Evolutionary conservation across 2,888 invertebrate species (phyloP).

Genomic region (Clitarchus hookeri): DNA sequence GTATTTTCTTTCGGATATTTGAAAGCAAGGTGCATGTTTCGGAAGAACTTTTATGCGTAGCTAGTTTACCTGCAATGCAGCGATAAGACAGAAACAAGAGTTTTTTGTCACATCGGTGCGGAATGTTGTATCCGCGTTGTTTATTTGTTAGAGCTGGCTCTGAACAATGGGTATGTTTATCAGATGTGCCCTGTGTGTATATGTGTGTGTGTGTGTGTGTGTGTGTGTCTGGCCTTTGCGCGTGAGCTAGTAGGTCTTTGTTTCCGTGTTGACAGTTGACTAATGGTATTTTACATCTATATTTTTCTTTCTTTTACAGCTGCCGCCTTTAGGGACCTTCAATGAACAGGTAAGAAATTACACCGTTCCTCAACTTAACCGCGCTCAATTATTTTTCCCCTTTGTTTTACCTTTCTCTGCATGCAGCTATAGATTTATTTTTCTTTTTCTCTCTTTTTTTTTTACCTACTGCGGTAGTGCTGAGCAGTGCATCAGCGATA

Average conservation of each 20-base stretch:
- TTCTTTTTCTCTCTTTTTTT: too few species aligned
- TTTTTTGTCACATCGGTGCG: too few species aligned
- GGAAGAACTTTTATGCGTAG: too few species aligned
- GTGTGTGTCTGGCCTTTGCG: neutral
- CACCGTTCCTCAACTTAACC: conserved; percentile 16
- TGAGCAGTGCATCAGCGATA: too few species aligned
- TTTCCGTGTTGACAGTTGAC: neutral
- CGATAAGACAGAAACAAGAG: too few species aligned
- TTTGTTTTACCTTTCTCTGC: neutral
- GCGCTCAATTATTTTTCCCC: neutral
- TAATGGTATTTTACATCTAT: neutral
- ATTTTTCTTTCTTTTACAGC: conserved; percentile 50
- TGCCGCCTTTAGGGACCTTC: conserved; percentile 53
- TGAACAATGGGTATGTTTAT: neutral
- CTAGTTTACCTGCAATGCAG: too few species aligned
- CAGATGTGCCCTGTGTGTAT: neutral
- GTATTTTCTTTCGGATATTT: too few species aligned
- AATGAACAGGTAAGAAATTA: conserved; percentile 53
- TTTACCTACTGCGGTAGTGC: too few species aligned
- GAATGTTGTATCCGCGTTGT: too few species aligned
- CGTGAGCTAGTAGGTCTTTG: neutral
- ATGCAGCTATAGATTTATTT: neutral
- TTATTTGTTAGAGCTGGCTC: too few species aligned
- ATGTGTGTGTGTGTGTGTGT: too few species aligned
- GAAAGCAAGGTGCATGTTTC: too few species aligned